A percentile compares a stretch with the other conserved stretches of the same genome.
Conservation (phyloP, 2,888 invertebrate species). For the Cylloceria caligata region DNA sequence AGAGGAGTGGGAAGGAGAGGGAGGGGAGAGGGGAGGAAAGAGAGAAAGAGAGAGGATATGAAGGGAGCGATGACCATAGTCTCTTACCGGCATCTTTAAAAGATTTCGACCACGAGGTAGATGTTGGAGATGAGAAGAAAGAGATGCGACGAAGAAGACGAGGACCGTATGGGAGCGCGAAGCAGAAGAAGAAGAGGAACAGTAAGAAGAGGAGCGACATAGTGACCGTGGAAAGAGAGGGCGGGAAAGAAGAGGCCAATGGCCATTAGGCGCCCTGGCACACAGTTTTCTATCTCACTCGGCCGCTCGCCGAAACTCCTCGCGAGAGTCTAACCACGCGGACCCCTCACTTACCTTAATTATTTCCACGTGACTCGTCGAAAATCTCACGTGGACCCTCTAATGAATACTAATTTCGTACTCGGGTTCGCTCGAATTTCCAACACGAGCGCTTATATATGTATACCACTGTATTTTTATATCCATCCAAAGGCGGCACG, state of each 20-base stretch:
- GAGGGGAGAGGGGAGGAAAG: neutral
- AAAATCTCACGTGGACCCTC: conserved; percentile 78
- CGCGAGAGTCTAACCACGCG: conserved; percentile 70
- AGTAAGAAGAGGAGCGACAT: conserved; percentile 28
- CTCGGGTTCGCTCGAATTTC: conserved; percentile 69
- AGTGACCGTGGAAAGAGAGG: conserved; percentile 54
- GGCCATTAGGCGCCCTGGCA: conserved; percentile 71
- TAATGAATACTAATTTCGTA: conserved; percentile 80
- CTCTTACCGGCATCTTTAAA: conserved; percentile 37
- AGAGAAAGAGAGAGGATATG: conserved; percentile 48
- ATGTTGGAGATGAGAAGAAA: conserved; percentile 28
- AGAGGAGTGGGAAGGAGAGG: neutral
- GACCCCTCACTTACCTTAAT: conserved; percentile 83
- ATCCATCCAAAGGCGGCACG: conserved; percentile 14
- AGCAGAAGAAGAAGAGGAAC: conserved; percentile 46
- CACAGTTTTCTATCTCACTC: conserved; percentile 52
- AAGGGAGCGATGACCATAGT: conserved; percentile 69
- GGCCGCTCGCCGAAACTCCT: conserved; percentile 31
- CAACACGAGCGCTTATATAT: conserved; percentile 53
- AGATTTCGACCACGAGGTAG: conserved; percentile 40
- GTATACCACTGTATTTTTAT: conserved; percentile 35
- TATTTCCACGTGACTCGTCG: conserved; percentile 83
- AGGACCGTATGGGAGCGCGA: conserved; percentile 28
- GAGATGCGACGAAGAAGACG: conserved; percentile 40
- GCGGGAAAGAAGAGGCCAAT: conserved; percentile 68